Conservation (phyloP, 2,888 invertebrate genomes). For the Caenorhabditis wallacei region DNA sequence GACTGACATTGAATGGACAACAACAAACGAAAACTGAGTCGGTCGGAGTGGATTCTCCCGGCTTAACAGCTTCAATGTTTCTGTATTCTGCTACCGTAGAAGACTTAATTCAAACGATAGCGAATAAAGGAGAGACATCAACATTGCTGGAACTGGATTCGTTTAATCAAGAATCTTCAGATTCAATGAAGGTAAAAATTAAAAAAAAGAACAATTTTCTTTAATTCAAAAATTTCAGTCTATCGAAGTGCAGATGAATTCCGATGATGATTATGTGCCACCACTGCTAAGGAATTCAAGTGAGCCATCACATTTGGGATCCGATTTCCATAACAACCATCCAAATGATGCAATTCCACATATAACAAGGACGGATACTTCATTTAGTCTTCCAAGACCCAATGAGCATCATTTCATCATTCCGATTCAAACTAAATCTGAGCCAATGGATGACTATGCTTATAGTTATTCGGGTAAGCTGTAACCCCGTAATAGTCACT, state of each 20-base stretch:
- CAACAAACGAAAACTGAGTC: conserved; percentile 41
- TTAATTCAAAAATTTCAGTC: not conserved
- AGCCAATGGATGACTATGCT: conserved; percentile 70
- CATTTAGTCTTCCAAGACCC: conserved; percentile 20
- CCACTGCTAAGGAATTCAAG: conserved; percentile 38
- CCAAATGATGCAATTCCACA: conserved; percentile 41
- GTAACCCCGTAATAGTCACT: not conserved
- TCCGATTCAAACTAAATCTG: conserved; percentile 44
- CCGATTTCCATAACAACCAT: not conserved
- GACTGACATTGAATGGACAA: conserved; percentile 2
- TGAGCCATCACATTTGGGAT: conserved; percentile 51
- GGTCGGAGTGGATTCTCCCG: conserved; percentile 54
- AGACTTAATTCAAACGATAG: conserved; percentile 77
- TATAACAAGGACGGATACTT: conserved; percentile 13
- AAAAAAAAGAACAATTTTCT: not conserved
- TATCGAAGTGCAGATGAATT: not conserved
- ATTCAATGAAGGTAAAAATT: conserved; percentile 48
- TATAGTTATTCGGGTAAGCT: conserved; percentile 49
- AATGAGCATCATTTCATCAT: conserved; percentile 14
- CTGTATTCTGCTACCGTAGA: conserved; percentile 83
- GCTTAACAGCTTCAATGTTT: conserved; percentile 79
- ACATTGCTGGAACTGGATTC: conserved; percentile 64
- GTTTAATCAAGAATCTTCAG: conserved; percentile 54
- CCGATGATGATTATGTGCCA: conserved; percentile 11
- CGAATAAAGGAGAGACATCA: conserved; percentile 37